Base-by-base conservation (phyloP, 2,797 vertebrate species). In the Simalia tracyae region DNA sequence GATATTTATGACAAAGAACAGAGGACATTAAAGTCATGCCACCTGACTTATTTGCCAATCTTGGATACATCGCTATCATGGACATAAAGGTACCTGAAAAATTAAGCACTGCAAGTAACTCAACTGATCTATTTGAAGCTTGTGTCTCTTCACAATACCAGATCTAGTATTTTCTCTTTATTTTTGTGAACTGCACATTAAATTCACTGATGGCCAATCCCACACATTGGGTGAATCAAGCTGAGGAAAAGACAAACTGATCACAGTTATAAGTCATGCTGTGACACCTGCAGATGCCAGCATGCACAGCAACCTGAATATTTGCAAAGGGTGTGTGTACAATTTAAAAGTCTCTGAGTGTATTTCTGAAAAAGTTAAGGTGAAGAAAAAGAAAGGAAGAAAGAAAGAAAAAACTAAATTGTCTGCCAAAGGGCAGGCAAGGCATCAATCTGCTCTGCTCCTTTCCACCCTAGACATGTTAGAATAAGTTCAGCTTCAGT, bases 401-500 rank as follows among this genome's bases (percentile, higher is more conserved):
- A 54, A 54, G 6, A 50, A 14, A 14, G 14, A 59, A 14, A 22
- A 5, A 24, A 0, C n/a, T 26, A 94, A 93, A 94, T 92, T 84
- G 92, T 90, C 94, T 95, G 93, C 90, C 90, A 95, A 92, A 57
- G 91, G 93, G 89, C 66, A 96, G 91, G 26, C 64, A 92, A 93
- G 72, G 94, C 89, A 97, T 96, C 90, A 94, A 93, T 94, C 89
- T 92, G 1, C 89, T 87, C 36, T 92, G 93, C 93, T 93, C 72
- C 90, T 57, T 93, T 94, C 90, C 22, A 96, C 87, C 89, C 84
- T 94, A 95, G 94, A 95, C 92, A 95, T 93, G 64, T 81, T 94
- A 93, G n/a, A 95, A 88, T 86, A 96, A 94, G 95, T 95, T 97
- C 88, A 94, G 64, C 54, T 93, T 95, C 90, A 2, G 86, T 94